Base-by-base conservation (phyloP, 2,113 vertebrate genomes). In the Rattus rattus region DNA sequence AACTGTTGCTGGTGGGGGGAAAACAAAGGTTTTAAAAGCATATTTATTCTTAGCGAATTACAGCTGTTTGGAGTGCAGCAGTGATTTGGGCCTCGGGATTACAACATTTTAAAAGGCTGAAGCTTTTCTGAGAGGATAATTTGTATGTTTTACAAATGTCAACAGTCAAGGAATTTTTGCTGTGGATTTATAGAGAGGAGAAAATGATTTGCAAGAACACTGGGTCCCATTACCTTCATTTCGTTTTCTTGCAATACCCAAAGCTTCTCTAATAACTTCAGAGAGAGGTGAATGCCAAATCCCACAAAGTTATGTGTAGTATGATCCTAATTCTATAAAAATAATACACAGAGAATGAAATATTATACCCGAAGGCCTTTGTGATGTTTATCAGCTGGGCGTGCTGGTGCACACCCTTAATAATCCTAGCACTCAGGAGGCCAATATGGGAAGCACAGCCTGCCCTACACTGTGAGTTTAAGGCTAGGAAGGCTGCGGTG, bases 91-190 rank as follows among this genome's bases (percentile, higher is more conserved):
- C 72, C 95, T 97, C 70, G 49, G 59, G 90, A 91, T 92, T 85
- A 95, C 70, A 96, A 77, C 88, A 73, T 59, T 91, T 92, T 95
- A 70, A 79, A 94, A 95, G 49, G 30, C 90, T 59, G 65, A 88
- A 93, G 36, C 79, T 96, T 95, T 69, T 10, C 97, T 97, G 92
- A 94, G 76, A 95, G 97, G 94, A 94, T 96, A 95, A 96, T 96
- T 94, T 93, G 39, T 96, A 92, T 97, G 63, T 91, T 96, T 94
- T 96, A 95, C 52, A 94, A 96, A 95, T 81, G 90, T 92, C 94
- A 96, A 59, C 33, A 47, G 47, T 95, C 70, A 95, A 95, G 94
- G 76, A 79, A 94, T 81, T 91, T 95, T 92, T 79, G 80, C 39
- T 94, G 65, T 90, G 30, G 65, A 90, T 96, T 97, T 95, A 96